Percentiles rank a stretch among this genome's conserved stretches.
These are phyloP conservation scores for Drosophila bipectinata DNA, from an alignment of 1,140 invertebrate genomes.

Conservation along the genomic window DNA sequence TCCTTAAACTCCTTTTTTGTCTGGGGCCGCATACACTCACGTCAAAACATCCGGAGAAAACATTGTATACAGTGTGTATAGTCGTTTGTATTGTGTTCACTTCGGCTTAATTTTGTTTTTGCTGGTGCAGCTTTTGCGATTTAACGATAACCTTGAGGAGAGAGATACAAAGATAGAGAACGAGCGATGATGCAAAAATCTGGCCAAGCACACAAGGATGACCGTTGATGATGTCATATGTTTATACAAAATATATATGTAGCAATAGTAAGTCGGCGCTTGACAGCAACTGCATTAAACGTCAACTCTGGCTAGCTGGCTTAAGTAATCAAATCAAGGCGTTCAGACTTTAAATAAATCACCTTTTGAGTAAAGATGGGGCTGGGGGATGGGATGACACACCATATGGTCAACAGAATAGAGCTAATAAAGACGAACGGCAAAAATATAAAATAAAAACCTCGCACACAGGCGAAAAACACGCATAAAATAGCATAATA, in stretches of 20 bases:
- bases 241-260: neutral
- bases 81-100: constrained; percentile 11
- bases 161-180: constrained; percentile 47
- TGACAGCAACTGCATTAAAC: constrained; percentile 47
- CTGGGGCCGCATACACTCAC: constrained; percentile 27
- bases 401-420: constrained; percentile 65
- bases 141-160: constrained; percentile 76
- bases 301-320: constrained; percentile 20
- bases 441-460: constrained; percentile 42
- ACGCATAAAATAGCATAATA: constrained; percentile 64
- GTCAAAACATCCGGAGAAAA: constrained; percentile 13
- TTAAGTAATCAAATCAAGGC: constrained; percentile 46
- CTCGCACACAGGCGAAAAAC: constrained; percentile 66
- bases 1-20: constrained; percentile 71
- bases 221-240: constrained; percentile 56
- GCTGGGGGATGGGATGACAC: neutral
- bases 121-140: constrained; percentile 43
- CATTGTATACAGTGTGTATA: neutral
- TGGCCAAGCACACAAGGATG: constrained; percentile 57
- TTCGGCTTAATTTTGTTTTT: constrained; percentile 32
- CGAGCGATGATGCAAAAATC: constrained; percentile 63
- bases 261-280: constrained; percentile 17
- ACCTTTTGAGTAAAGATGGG: constrained; percentile 22
- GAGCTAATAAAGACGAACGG: constrained; percentile 36
- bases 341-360: constrained; percentile 34